Evolutionary conservation across 1,140 invertebrate genomes (phyloP).

Genomic region (Cheumatopsyche charites): DNA sequence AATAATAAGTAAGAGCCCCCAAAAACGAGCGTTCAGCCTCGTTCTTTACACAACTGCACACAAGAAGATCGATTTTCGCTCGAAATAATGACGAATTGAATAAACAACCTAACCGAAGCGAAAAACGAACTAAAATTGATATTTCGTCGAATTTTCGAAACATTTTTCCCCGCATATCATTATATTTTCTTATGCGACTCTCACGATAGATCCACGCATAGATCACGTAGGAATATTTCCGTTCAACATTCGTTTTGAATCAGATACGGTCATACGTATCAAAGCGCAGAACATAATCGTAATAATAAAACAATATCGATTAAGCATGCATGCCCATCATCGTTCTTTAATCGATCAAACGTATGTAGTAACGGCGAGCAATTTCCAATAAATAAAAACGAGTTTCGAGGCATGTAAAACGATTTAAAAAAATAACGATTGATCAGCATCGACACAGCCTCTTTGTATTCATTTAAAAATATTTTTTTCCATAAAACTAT

Average conservation of each 20-base stretch:
- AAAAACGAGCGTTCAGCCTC: conserved; percentile 15
- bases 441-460: conserved; percentile 38
- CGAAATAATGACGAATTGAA: neutral
- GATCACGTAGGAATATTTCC: neutral
- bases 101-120: neutral
- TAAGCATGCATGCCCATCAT: conserved; percentile 34
- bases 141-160: neutral
- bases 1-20: conserved; percentile 31
- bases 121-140: neutral
- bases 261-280: neutral
- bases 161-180: neutral
- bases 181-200: too few relatives aligned
- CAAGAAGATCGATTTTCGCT: conserved; percentile 25
- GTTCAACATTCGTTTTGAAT: neutral
- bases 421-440: conserved; percentile 43
- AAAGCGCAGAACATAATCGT: conserved; percentile 20
- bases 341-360: conserved; percentile 41
- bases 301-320: conserved; percentile 32
- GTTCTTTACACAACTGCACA: conserved; percentile 22
- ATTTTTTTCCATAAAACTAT: conserved; percentile 42
- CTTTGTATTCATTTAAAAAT: conserved; percentile 48
- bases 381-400: conserved; percentile 45
- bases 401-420: conserved; percentile 47
- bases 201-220: too few relatives aligned
- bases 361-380: conserved; percentile 32